A percentile compares a stretch with the other conserved stretches of the same genome.
Evolutionary conservation across 2,888 invertebrate species (phyloP).

Genomic region (Pilophorus perplexus): DNA sequence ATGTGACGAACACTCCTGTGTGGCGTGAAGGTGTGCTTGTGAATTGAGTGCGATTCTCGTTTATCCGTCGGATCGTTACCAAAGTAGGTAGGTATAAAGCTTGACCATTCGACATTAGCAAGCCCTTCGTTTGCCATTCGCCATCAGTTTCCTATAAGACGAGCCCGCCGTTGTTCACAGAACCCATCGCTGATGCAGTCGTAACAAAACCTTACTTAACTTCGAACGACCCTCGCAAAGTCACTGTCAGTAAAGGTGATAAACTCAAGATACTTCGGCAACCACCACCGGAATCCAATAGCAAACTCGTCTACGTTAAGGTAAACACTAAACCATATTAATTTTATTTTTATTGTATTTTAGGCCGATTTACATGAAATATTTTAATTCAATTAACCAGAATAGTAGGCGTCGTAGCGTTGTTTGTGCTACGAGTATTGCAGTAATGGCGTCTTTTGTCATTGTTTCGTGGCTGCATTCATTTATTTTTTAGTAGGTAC

Average conservation of each 20-base stretch:
- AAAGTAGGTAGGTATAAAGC: not conserved
- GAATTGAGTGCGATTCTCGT: too few relatives aligned
- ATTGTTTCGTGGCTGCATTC: too few relatives aligned
- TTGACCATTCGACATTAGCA: not conserved
- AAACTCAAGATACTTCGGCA: not conserved
- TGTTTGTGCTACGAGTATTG: not conserved
- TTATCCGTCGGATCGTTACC: too few relatives aligned
- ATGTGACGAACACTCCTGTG: too few relatives aligned
- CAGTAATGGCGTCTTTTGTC: not conserved
- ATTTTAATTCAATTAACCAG: not conserved
- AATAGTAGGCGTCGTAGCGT: not conserved
- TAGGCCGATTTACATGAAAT: not conserved
- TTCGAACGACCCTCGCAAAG: not conserved
- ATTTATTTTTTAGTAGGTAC: too few relatives aligned
- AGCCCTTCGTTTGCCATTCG: not conserved
- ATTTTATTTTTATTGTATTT: not conserved
- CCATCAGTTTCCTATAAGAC: not conserved
- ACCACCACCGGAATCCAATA: not conserved
- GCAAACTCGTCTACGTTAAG: slow-evolving; percentile 1
- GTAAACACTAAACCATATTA: not conserved
- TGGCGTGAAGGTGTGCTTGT: too few relatives aligned
- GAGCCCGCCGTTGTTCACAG: slow-evolving; percentile 15
- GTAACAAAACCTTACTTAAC: not conserved
- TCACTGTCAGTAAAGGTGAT: not conserved
- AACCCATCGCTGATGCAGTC: not conserved